phyloP scores from a whole-genome alignment of 2,888 invertebrate genomes.

The Ellobium chinense region DNA sequence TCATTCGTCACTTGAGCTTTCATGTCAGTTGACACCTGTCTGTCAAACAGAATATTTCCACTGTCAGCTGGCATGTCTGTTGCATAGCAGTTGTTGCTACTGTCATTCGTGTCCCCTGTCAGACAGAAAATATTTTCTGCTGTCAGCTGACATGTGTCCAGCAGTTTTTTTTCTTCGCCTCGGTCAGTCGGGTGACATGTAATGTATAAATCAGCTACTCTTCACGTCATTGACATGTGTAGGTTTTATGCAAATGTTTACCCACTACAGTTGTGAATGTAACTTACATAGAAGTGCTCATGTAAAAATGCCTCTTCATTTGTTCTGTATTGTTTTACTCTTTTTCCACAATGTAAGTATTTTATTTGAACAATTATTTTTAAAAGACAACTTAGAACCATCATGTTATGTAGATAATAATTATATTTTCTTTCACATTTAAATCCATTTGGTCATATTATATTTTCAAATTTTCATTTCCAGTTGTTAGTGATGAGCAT shows the following conservation, averaged over 20 bases:
- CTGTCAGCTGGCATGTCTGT: neutral
- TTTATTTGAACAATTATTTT: conserved; percentile 2
- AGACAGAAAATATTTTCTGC: neutral
- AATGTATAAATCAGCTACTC: neutral
- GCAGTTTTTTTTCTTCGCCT: neutral
- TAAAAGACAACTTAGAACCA: neutral
- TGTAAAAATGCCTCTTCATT: conserved; percentile 20
- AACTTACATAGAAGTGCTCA: conserved; percentile 40
- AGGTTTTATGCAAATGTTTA: conserved; percentile 37
- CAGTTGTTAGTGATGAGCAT: neutral
- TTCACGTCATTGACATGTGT: neutral
- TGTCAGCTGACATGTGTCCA: neutral
- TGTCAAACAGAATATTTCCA: neutral
- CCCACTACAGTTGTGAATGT: conserved; percentile 38
- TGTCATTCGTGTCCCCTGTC: neutral
- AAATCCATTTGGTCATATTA: neutral
- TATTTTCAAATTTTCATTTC: neutral
- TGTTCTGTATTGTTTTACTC: neutral
- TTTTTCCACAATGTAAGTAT: neutral
- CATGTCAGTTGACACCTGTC: neutral
- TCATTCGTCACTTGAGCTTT: neutral
- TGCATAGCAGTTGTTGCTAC: neutral
- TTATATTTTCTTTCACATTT: neutral
- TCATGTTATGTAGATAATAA: neutral
- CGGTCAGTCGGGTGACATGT: neutral